A percentile compares a stretch with the other conserved stretches of the same genome.
phyloP scores from a whole-genome alignment of 30 jellyfish, hydroid and myxozoan genomes.

The Aurelia aurita region DNA sequence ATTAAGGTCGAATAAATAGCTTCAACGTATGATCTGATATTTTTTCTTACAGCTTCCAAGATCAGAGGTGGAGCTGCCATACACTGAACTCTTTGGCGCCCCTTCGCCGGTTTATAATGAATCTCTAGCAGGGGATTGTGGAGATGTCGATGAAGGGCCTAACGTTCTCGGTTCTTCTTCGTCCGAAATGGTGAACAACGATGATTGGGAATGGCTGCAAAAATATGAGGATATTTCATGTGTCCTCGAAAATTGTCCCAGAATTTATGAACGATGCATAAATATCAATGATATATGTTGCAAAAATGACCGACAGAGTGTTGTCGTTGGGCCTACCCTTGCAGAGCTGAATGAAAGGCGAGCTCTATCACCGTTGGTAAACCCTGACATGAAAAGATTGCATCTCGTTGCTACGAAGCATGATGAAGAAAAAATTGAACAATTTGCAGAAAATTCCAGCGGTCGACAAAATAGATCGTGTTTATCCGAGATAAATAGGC shows the following conservation, averaged over 20 bases:
- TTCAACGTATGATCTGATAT: not conserved
- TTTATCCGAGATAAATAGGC: conserved; percentile 52
- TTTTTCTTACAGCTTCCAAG: conserved; percentile 38
- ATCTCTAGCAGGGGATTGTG: conserved; percentile 54
- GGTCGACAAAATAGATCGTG: conserved; percentile 37
- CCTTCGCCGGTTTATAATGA: conserved; percentile 89
- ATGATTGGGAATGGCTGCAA: conserved; percentile 90
- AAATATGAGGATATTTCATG: conserved; percentile 76
- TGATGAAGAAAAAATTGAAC: conserved; percentile 47
- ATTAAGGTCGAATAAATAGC: too few species aligned
- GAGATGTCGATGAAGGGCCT: conserved; percentile 56
- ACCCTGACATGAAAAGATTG: conserved; percentile 87
- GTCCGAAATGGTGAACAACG: conserved; percentile 36
- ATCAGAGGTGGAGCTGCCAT: conserved; percentile 83
- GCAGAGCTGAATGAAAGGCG: conserved; percentile 82
- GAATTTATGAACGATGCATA: conserved; percentile 75
- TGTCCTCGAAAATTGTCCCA: conserved; percentile 69
- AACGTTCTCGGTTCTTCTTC: conserved; percentile 44
- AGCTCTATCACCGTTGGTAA: conserved; percentile 82
- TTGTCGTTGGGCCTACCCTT: conserved; percentile 75
- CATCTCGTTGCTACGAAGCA: conserved; percentile 79
- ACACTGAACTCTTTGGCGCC: conserved; percentile 83
- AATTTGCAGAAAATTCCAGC: conserved; percentile 19
- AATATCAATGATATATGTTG: conserved; percentile 82
- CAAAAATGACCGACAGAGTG: conserved; percentile 39